phyloP scores from a whole-genome alignment of 2,113 vertebrate species.

The Sinocyclocheilus anophthalmus region DNA sequence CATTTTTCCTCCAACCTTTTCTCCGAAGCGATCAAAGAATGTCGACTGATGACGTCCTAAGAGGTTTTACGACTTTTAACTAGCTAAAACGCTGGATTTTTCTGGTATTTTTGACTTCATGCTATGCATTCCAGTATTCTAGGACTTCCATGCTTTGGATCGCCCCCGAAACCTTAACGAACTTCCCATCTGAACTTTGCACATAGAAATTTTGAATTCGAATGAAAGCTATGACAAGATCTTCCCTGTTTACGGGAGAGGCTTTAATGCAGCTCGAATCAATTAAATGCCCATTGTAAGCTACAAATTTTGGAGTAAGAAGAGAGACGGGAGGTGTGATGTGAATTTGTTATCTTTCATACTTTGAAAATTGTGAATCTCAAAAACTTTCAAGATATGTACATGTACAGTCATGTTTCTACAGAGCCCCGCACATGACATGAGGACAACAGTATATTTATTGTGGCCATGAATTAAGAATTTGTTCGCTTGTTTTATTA shows the following conservation, averaged over 20 bases:
- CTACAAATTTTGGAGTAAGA: conserved; percentile 43
- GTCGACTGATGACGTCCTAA: neutral
- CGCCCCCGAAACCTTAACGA: neutral
- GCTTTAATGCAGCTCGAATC: conserved; percentile 50
- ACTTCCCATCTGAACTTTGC: neutral
- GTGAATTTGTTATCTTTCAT: conserved; percentile 58
- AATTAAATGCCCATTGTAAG: conserved; percentile 23
- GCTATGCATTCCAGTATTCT: conserved; percentile 35
- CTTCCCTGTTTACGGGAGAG: conserved; percentile 72
- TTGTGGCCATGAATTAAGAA: neutral
- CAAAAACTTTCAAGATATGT: no score
- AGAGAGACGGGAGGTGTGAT: conserved; percentile 46
- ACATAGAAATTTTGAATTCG: conserved; percentile 37
- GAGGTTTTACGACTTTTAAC: neutral
- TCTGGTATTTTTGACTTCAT: neutral
- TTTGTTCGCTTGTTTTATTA: neutral
- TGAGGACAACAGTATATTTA: neutral
- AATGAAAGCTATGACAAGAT: conserved; percentile 65
- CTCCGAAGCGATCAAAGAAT: neutral
- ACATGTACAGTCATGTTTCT: neutral
- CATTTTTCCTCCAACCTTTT: conserved; percentile 72
- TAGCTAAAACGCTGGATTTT: neutral
- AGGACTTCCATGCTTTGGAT: conserved; percentile 7
- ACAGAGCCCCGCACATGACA: neutral
- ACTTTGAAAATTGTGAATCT: conserved; percentile 24